Percentiles rank a stretch among this genome's conserved stretches.
These are phyloP conservation scores for Ciconia stormi DNA, from an alignment of 2,113 vertebrate genomes.

Conservation along the genomic window DNA sequence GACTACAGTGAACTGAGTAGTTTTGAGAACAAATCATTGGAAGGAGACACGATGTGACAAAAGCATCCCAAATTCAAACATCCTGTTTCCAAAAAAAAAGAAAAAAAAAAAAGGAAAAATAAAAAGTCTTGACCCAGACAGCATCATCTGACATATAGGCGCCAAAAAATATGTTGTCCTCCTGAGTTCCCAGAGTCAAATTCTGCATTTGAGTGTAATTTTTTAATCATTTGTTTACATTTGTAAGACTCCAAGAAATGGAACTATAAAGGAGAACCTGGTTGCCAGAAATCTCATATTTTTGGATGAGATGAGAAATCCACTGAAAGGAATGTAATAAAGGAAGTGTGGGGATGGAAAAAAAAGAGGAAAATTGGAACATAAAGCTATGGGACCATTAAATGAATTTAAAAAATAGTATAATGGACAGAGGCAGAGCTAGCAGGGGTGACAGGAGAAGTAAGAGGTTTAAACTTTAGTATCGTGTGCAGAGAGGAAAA, in stretches of 20 bases:
- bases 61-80: background rate
- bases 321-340: background rate
- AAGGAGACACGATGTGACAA: background rate
- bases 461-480: background rate
- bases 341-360: background rate
- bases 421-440: background rate
- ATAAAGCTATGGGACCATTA: background rate
- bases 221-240: background rate
- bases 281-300: background rate
- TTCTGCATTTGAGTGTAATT: background rate
- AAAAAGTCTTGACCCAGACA: background rate
- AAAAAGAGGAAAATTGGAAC: background rate
- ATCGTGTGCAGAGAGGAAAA: background rate
- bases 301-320: background rate
- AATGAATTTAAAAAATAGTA: background rate
- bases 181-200: background rate
- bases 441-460: background rate
- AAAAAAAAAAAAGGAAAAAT: background rate
- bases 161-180: background rate
- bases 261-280: background rate
- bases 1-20: background rate
- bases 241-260: background rate
- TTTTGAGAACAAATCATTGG: background rate
- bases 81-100: background rate
- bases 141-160: rapidly evolving